A percentile compares a stretch with the other conserved stretches of the same genome.
Evolutionary conservation across 2,797 vertebrate genomes (phyloP).

Genomic region (Sternarchorhynchus goeldii): DNA sequence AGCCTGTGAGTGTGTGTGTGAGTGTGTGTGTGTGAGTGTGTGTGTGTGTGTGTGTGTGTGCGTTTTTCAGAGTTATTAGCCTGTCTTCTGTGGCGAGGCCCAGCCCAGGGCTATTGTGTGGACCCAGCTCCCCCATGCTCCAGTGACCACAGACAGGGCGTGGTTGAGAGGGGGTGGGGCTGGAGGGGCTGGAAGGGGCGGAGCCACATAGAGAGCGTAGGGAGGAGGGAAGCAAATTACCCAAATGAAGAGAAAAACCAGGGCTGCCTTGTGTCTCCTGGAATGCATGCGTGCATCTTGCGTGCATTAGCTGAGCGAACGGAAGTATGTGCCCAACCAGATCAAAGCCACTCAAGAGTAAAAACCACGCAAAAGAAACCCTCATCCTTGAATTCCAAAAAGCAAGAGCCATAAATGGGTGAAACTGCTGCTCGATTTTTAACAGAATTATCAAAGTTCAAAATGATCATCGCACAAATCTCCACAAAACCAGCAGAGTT

Average conservation of each 20-base stretch:
- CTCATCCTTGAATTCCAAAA: not conserved
- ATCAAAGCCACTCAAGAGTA: constrained; percentile 14
- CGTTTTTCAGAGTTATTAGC: constrained; percentile 33
- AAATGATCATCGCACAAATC: constrained; percentile 16
- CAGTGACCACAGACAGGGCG: constrained; percentile 75
- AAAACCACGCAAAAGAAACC: not conserved
- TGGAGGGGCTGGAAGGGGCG: constrained; percentile 52
- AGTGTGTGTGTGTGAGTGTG: constrained; percentile 3
- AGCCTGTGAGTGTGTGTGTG: constrained; percentile 8
- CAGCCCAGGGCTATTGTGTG: constrained; percentile 71
- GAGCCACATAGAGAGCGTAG: constrained; percentile 45
- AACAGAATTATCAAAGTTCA: constrained; percentile 23
- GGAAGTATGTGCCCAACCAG: not conserved
- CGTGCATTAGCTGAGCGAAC: constrained; percentile 22
- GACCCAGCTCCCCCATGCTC: constrained; percentile 70
- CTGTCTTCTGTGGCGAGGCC: constrained; percentile 37
- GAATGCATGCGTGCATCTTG: constrained; percentile 22
- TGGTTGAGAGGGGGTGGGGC: constrained; percentile 53
- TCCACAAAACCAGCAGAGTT: constrained; percentile 15
- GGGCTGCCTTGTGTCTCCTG: constrained; percentile 7
- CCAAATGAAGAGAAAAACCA: not conserved
- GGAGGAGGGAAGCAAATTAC: constrained; percentile 56
- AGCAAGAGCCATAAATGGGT: not conserved
- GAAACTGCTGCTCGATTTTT: constrained; percentile 14
- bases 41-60: constrained; percentile 5